phyloP scores from a whole-genome alignment of 2,888 invertebrate species.

The Stegophylla sp. region DNA sequence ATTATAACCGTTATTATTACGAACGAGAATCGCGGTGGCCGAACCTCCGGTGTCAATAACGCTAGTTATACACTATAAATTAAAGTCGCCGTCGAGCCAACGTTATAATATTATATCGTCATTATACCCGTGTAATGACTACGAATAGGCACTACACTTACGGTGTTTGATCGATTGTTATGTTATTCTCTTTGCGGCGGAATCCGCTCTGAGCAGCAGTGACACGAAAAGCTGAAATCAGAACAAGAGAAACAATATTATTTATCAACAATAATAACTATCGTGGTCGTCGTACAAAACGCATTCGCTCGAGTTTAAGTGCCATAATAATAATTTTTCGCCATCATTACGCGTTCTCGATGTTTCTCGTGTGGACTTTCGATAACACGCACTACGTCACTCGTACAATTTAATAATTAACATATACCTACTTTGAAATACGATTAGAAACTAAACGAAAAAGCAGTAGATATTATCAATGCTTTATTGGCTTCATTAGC shows the following conservation, averaged over 20 bases:
- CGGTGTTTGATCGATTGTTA: constrained; percentile 34
- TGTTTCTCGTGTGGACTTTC: no score
- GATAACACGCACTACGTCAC: no score
- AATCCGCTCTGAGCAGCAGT: constrained; percentile 2
- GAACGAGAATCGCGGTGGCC: neutral
- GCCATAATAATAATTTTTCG: no score
- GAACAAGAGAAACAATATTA: neutral
- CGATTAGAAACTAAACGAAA: no score
- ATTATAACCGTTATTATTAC: neutral
- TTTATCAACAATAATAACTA: neutral
- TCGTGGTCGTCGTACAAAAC: no score
- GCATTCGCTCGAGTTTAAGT: no score
- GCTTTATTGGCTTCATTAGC: no score
- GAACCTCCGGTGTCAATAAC: neutral
- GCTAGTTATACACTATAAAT: neutral
- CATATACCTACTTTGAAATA: no score
- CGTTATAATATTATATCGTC: no score
- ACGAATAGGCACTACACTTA: neutral
- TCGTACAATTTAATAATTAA: no score
- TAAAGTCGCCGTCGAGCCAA: neutral
- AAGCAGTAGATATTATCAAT: no score
- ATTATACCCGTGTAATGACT: neutral
- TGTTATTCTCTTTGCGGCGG: neutral
- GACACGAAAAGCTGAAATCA: constrained; percentile 6
- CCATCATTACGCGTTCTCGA: no score